Percentiles rank a stretch among this genome's conserved stretches.
These are phyloP conservation scores for Sinodicranocentrus sp. DNA, from an alignment of 2,888 invertebrate species.

Conservation along the genomic window DNA sequence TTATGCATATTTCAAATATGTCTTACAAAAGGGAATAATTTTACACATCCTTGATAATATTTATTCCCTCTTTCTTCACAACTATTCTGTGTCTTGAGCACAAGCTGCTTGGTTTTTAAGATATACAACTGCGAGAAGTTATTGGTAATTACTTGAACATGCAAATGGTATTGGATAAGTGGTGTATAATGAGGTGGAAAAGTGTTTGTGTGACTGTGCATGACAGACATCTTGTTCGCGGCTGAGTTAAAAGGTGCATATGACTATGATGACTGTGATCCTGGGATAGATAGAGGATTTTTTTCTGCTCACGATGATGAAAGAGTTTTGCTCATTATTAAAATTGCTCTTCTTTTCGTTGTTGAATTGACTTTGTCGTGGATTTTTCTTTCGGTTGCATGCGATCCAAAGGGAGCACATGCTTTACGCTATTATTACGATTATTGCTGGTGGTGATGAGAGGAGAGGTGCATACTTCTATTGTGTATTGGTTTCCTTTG, in stretches of 20 bases:
- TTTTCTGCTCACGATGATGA: constrained; percentile 42
- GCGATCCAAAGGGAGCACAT: not conserved
- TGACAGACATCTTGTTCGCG: constrained; percentile 65
- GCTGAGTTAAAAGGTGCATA: constrained; percentile 23
- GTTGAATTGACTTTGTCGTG: constrained; percentile 21
- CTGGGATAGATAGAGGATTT: not conserved
- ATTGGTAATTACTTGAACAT: constrained; percentile 60
- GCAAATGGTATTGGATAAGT: constrained; percentile 65
- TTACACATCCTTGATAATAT: not conserved
- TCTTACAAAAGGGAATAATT: not conserved
- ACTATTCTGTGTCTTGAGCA: not conserved
- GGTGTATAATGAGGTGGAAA: constrained; percentile 66
- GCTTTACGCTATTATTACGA: constrained; percentile 35
- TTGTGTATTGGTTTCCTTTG: not conserved
- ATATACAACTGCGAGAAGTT: not conserved
- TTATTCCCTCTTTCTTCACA: constrained; percentile 4
- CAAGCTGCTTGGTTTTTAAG: not conserved
- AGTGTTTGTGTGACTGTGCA: constrained; percentile 61
- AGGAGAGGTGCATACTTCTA: not conserved
- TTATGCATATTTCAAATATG: too few species aligned
- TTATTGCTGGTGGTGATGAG: constrained; percentile 13
- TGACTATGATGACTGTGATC: not conserved
- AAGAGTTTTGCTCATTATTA: constrained; percentile 63
- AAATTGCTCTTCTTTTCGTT: constrained; percentile 46
- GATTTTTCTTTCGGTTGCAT: constrained; percentile 26